These are phyloP conservation scores for Pseudoips prasinana DNA, from an alignment of 2,888 invertebrate genomes.

Conservation along the genomic window DNA sequence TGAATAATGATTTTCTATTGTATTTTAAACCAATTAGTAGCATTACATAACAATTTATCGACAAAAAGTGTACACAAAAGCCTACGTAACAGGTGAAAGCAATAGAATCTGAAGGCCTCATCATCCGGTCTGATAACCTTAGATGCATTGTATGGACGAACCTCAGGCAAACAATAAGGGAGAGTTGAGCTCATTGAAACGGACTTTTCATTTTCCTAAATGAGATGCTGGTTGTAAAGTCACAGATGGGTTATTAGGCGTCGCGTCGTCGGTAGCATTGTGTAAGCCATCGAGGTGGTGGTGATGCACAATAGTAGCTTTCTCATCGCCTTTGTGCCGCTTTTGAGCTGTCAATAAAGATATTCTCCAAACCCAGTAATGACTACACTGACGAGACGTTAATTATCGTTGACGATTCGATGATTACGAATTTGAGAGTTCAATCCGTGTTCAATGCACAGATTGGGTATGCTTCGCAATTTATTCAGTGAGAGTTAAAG, in stretches of 20 bases:
- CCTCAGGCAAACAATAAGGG: slow-evolving; percentile 59
- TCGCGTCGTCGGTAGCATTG: slow-evolving; percentile 61
- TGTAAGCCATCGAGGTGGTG: slow-evolving; percentile 55
- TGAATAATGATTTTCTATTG: slow-evolving; percentile 34
- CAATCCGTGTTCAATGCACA: slow-evolving; percentile 25
- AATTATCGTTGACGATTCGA: slow-evolving; percentile 52
- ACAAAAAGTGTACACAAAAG: slow-evolving; percentile 55
- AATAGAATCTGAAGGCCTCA: slow-evolving; percentile 67
- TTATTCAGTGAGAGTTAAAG: too few relatives aligned
- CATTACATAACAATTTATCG: slow-evolving; percentile 50
- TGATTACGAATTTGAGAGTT: slow-evolving; percentile 38
- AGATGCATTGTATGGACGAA: slow-evolving; percentile 62
- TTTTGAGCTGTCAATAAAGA: slow-evolving; percentile 71
- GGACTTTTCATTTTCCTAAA: slow-evolving; percentile 74
- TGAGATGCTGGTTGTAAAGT: slow-evolving; percentile 65
- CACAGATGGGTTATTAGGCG: slow-evolving; percentile 63
- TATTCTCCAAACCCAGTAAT: slow-evolving; percentile 55
- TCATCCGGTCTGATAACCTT: slow-evolving; percentile 78
- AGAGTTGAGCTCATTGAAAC: slow-evolving; percentile 60
- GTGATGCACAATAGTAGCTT: slow-evolving; percentile 58
- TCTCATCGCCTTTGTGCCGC: slow-evolving; percentile 55
- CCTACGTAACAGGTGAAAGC: slow-evolving; percentile 74
- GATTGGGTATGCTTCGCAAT: not conserved
- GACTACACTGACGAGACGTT: slow-evolving; percentile 48
- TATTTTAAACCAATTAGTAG: slow-evolving; percentile 42